Conservation (phyloP, 2,797 vertebrate species). For the Aratinga solstitialis region DNA sequence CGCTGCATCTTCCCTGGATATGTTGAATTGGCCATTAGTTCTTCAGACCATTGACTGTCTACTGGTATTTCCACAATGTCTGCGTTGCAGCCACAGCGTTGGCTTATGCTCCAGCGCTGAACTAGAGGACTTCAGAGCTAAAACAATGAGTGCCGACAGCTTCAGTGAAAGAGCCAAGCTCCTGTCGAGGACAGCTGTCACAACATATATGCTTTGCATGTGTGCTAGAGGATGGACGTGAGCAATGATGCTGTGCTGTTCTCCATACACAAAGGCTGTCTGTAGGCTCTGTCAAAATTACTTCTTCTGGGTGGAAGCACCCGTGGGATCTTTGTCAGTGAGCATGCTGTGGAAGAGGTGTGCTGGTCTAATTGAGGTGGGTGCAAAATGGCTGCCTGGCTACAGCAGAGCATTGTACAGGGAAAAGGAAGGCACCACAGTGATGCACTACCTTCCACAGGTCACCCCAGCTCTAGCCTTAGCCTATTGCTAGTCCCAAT, state of each 20-base stretch:
- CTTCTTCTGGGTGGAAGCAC: background rate
- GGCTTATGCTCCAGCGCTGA: background rate
- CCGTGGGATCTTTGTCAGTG: accelerated
- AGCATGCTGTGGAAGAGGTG: background rate
- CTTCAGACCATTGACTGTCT: background rate
- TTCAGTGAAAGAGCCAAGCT: background rate
- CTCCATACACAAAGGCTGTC: background rate
- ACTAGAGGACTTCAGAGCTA: background rate
- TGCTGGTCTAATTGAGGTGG: background rate
- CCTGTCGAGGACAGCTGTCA: background rate
- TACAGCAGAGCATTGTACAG: accelerated
- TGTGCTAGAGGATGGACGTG: background rate
- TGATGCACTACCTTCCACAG: accelerated
- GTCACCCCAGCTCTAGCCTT: background rate
- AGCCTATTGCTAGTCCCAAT: accelerated
- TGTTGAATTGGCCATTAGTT: background rate
- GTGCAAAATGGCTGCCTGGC: background rate
- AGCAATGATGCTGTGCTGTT: background rate
- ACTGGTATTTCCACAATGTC: background rate
- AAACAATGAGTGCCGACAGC: background rate
- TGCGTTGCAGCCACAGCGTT: background rate
- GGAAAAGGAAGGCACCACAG: background rate
- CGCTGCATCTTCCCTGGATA: background rate
- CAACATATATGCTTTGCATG: background rate
- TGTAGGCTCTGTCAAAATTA: background rate